A percentile compares a stretch with the other conserved stretches of the same genome.
phyloP scores from a whole-genome alignment of 2,113 vertebrate species.

The Callorhinus ursinus region DNA sequence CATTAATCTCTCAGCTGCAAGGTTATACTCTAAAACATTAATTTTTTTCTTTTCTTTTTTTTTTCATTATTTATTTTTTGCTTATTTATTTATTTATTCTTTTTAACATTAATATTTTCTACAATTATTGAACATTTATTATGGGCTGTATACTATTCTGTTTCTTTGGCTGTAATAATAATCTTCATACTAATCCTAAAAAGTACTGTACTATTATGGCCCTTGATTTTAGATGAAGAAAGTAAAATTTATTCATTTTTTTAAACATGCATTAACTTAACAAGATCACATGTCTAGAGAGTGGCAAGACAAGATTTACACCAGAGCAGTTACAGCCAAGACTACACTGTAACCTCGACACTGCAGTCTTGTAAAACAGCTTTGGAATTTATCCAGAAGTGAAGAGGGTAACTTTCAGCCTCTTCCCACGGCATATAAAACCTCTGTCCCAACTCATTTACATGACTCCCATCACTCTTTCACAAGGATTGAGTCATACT shows the following conservation, averaged over 20 bases:
- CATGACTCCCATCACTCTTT: background rate
- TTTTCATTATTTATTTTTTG: no score
- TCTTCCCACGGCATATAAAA: background rate
- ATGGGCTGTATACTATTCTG: background rate
- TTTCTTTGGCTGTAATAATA: background rate
- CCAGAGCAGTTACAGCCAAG: background rate
- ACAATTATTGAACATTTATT: background rate
- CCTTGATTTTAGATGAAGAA: background rate
- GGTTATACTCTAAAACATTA: background rate
- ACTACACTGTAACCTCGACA: background rate
- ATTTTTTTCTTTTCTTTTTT: background rate
- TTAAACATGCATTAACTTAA: background rate
- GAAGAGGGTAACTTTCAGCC: background rate
- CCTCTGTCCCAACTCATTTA: background rate
- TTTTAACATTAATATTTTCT: background rate
- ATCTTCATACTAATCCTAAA: background rate
- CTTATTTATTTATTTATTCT: no score
- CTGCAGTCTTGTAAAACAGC: background rate
- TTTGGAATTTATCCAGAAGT: background rate
- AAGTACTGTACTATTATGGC: background rate
- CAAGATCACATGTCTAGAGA: background rate
- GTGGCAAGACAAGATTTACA: background rate
- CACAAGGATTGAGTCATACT: background rate
- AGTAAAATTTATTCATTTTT: background rate
- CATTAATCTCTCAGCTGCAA: background rate